Percentiles rank a stretch among this genome's conserved stretches.
phyloP scores from a whole-genome alignment of 1,140 invertebrate species.

The Tetragonula clypearis region DNA sequence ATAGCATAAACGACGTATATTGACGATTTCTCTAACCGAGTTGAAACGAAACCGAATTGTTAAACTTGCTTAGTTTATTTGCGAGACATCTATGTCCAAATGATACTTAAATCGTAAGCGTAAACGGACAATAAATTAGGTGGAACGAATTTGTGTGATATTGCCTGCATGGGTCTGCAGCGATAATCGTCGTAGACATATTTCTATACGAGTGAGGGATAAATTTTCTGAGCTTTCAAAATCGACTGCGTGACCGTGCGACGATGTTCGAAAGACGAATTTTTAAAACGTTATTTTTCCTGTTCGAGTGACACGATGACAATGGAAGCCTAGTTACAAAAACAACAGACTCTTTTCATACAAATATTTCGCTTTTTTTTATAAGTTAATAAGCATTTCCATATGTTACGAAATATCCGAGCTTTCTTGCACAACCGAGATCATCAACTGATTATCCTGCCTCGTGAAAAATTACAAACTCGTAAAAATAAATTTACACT shows the following conservation, averaged over 20 bases:
- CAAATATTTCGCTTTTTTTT: neutral
- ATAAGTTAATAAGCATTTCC: neutral
- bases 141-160: slow-evolving; percentile 35
- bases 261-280: neutral
- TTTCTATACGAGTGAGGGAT: neutral
- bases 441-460: neutral
- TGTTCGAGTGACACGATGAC: neutral
- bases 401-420: neutral
- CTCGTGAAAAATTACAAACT: neutral
- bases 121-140: slow-evolving; percentile 58
- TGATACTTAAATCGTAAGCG: slow-evolving; percentile 38
- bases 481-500: neutral
- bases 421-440: neutral
- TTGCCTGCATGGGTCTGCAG: slow-evolving; percentile 6
- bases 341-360: neutral
- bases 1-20: neutral
- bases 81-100: neutral
- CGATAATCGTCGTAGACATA: slow-evolving; percentile 20
- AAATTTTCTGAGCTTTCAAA: slow-evolving; percentile 10
- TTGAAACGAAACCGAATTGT: neutral
- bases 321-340: neutral
- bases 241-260: neutral
- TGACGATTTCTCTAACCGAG: neutral
- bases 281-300: neutral
- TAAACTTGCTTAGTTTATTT: neutral